A percentile compares a stretch with the other conserved stretches of the same genome.
phyloP scores from a whole-genome alignment of 2,888 invertebrate species.

The Drosophila testacea region DNA sequence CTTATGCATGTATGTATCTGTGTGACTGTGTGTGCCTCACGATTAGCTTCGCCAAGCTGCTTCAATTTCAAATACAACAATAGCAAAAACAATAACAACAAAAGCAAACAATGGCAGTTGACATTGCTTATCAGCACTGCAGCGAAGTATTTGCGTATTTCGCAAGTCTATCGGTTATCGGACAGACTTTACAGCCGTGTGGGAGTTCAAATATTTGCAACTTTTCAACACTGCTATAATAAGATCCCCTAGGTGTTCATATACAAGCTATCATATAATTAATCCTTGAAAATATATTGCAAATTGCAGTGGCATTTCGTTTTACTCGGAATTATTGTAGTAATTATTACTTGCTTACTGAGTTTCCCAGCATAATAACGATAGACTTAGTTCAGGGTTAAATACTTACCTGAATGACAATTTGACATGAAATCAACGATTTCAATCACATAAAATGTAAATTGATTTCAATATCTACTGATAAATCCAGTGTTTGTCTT shows the following conservation, averaged over 20 bases:
- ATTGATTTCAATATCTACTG: no score
- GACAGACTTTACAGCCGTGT: neutral
- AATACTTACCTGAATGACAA: no score
- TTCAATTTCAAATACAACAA: slow-evolving; percentile 36
- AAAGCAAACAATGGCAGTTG: slow-evolving; percentile 27
- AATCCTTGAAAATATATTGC: neutral
- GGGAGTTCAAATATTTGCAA: neutral
- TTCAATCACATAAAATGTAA: no score
- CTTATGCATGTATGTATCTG: slow-evolving; percentile 7
- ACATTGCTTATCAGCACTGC: slow-evolving; percentile 21
- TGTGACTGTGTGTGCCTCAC: slow-evolving; percentile 23
- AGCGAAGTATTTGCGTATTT: slow-evolving; percentile 1
- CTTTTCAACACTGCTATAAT: slow-evolving; percentile 3
- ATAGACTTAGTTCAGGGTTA: no score
- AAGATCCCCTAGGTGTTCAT: neutral
- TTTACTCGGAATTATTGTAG: neutral
- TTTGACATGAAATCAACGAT: no score
- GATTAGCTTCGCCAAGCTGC: slow-evolving; percentile 50
- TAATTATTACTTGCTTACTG: no score
- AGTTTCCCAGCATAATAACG: no score
- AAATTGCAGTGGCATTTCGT: neutral
- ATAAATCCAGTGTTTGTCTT: no score
- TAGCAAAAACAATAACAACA: neutral
- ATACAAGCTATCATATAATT: neutral
- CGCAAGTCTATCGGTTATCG: slow-evolving; percentile 34